phyloP scores from a whole-genome alignment of 2,888 invertebrate species.

The Rhingia rostrata region DNA sequence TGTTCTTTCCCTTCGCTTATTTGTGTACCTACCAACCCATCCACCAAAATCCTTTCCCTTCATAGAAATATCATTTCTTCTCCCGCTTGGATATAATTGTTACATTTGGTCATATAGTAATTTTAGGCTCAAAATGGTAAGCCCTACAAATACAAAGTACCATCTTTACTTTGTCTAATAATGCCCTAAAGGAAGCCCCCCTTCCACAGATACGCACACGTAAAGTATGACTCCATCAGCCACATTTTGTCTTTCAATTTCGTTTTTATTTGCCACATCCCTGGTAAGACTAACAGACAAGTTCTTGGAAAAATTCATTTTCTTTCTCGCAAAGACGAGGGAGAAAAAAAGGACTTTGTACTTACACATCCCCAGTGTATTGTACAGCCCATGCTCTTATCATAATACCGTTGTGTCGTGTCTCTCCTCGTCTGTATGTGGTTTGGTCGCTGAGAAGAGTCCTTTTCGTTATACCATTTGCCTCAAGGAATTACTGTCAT shows the following conservation, averaged over 20 bases:
- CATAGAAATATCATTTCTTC: slow-evolving; percentile 1
- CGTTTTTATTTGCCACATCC: slow-evolving; percentile 50
- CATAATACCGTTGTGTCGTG: slow-evolving; percentile 63
- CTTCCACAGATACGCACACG: neutral
- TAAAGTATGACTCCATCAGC: slow-evolving; percentile 26
- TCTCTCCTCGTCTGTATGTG: too few species aligned
- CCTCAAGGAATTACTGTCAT: slow-evolving; percentile 69
- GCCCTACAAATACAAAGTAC: slow-evolving; percentile 62
- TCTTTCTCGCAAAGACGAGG: slow-evolving; percentile 23
- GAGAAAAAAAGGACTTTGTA: slow-evolving; percentile 43
- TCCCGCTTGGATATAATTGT: slow-evolving; percentile 44
- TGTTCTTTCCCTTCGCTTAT: slow-evolving; percentile 8
- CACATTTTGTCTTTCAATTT: slow-evolving; percentile 61
- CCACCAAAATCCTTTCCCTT: slow-evolving; percentile 52
- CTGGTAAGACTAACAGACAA: slow-evolving; percentile 33
- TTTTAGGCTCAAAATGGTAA: slow-evolving; percentile 60
- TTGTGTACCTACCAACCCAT: neutral
- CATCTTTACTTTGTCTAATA: slow-evolving; percentile 56
- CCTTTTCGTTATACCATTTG: slow-evolving; percentile 44
- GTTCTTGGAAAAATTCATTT: slow-evolving; percentile 69
- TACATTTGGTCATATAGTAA: slow-evolving; percentile 70
- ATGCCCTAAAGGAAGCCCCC: slow-evolving; percentile 48
- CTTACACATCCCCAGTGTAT: slow-evolving; percentile 33
- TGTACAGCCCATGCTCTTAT: slow-evolving; percentile 68
- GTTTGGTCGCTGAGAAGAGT: slow-evolving; percentile 11